These are phyloP conservation scores for Palythoa grandis DNA, from an alignment of 92 coral and sea anemone species.

Conservation along the genomic window DNA sequence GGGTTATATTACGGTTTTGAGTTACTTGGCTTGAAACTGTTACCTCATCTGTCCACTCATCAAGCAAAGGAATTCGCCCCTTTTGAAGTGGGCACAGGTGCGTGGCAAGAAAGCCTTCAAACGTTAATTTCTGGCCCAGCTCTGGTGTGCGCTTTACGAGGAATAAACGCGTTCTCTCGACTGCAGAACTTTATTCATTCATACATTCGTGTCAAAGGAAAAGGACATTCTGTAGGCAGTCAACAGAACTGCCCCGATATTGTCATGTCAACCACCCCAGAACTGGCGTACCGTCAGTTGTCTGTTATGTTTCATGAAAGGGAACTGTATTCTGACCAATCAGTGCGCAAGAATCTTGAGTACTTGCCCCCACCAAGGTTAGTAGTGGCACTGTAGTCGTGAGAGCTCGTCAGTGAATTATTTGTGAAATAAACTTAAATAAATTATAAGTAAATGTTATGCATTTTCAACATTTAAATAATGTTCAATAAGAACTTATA, in stretches of 20 bases:
- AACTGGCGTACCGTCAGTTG: conserved; percentile 92
- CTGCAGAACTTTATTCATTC: conserved; percentile 68
- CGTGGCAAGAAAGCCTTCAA: conserved; percentile 85
- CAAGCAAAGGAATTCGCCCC: conserved; percentile 97
- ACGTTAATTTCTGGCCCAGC: conserved; percentile 80
- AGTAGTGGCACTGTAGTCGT: background rate
- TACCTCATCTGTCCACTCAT: conserved; percentile 75
- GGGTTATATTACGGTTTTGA: conserved; percentile 75
- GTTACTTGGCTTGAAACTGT: conserved; percentile 83
- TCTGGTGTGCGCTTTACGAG: conserved; percentile 81
- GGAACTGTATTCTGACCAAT: conserved; percentile 85
- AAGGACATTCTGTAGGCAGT: conserved; percentile 37
- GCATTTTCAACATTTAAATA: no score
- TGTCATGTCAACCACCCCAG: conserved; percentile 88
- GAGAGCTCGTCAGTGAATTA: background rate
- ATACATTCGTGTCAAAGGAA: conserved; percentile 20
- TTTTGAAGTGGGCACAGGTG: conserved; percentile 76
- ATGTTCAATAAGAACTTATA: no score
- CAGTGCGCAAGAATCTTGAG: conserved; percentile 66
- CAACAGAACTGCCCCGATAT: conserved; percentile 66
- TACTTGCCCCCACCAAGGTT: conserved; percentile 78
- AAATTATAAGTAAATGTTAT: no score
- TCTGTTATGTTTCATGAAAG: conserved; percentile 88
- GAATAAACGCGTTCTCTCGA: conserved; percentile 78
- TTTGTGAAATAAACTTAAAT: no score